Evolutionary conservation across 2,888 invertebrate species (phyloP).

Genomic region (Margaritifera margaritifera): DNA sequence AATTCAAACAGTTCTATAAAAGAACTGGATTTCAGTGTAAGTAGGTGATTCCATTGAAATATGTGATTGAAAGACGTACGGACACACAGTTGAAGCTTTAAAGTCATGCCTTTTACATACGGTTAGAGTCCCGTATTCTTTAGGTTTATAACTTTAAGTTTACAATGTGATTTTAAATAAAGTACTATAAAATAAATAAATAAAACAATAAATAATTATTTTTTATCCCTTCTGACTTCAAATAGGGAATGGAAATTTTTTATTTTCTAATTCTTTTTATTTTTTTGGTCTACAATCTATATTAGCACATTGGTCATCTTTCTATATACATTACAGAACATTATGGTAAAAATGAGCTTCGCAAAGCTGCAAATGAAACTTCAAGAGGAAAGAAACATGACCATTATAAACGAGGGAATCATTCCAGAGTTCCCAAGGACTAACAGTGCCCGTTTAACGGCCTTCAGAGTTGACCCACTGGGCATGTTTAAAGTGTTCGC

Average conservation of each 20-base stretch:
- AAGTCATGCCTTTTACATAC: too few relatives aligned
- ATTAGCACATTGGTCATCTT: too few relatives aligned
- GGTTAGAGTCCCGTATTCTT: too few relatives aligned
- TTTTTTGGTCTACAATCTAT: neutral
- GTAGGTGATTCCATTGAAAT: slow-evolving; percentile 9
- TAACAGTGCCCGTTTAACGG: slow-evolving; percentile 46
- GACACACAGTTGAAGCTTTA: too few relatives aligned
- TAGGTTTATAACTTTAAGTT: too few relatives aligned
- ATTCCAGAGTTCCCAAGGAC: slow-evolving; percentile 48
- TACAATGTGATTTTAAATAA: too few relatives aligned
- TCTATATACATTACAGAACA: slow-evolving; percentile 36
- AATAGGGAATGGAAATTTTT: too few relatives aligned
- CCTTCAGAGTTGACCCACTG: slow-evolving; percentile 49
- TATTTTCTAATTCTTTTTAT: too few relatives aligned
- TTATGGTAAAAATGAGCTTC: slow-evolving; percentile 54
- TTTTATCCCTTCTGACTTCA: too few relatives aligned
- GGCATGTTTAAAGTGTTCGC: slow-evolving; percentile 43
- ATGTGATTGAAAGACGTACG: too few relatives aligned
- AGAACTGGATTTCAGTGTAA: slow-evolving; percentile 56
- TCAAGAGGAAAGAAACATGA: slow-evolving; percentile 36
- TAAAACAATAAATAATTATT: too few relatives aligned
- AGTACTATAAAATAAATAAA: too few relatives aligned
- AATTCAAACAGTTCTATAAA: slow-evolving; percentile 56
- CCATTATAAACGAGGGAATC: slow-evolving; percentile 48
- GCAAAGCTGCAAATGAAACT: slow-evolving; percentile 41